Evolutionary conservation across 2,888 invertebrate species (phyloP).

Genomic region (Drosophila nr. medialis): DNA sequence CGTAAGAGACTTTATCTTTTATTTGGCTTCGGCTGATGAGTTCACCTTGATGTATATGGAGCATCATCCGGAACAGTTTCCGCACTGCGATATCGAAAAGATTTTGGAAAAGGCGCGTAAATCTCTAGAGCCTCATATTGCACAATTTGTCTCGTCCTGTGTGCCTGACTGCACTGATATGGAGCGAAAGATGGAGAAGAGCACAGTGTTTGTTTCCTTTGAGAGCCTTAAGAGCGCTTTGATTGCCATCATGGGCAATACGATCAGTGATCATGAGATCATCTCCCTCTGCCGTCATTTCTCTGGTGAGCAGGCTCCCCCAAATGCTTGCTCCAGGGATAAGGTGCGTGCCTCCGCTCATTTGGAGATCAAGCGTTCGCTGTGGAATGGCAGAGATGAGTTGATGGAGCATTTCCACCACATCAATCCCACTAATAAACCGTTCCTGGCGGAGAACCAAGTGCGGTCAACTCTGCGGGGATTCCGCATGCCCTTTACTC

Average conservation of each 20-base stretch:
- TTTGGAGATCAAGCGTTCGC: conserved; percentile 88
- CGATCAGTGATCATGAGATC: conserved; percentile 93
- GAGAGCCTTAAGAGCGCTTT: conserved; percentile 86
- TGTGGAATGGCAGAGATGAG: conserved; percentile 90
- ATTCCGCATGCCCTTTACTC: conserved; percentile 89
- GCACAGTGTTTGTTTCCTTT: conserved; percentile 69
- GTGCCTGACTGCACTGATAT: conserved; percentile 82
- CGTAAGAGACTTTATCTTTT: conserved; percentile 91
- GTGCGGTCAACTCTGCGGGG: conserved; percentile 89
- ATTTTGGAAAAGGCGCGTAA: conserved; percentile 91
- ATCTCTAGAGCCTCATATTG: conserved; percentile 88
- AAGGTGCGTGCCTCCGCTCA: conserved; percentile 88
- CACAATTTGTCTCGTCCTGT: conserved; percentile 90
- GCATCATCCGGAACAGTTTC: conserved; percentile 89
- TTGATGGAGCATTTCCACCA: conserved; percentile 87
- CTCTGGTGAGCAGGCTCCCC: conserved; percentile 87
- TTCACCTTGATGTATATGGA: conserved; percentile 96
- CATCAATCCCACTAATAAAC: conserved; percentile 86
- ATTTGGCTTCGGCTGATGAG: conserved; percentile 92
- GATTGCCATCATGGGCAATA: conserved; percentile 88
- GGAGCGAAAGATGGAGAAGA: conserved; percentile 52
- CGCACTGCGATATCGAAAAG: conserved; percentile 89
- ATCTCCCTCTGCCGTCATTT: conserved; percentile 90
- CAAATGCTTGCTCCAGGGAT: conserved; percentile 82
- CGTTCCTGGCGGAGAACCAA: conserved; percentile 87